These are phyloP conservation scores for Lordiphosa clarofinis DNA, from an alignment of 1,140 invertebrate genomes.

Conservation along the genomic window DNA sequence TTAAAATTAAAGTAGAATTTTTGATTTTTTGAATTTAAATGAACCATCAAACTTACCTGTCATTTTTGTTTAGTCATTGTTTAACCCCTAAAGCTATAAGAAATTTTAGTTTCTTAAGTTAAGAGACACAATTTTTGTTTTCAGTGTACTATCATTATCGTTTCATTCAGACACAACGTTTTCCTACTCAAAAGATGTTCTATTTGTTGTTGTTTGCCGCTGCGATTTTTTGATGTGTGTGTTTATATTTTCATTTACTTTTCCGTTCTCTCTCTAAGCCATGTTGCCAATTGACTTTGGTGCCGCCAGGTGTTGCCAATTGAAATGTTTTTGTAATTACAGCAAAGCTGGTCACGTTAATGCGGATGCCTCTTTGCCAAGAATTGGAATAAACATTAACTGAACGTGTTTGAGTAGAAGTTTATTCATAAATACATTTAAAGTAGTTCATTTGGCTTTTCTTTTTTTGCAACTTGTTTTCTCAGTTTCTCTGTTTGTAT, in stretches of 20 bases:
- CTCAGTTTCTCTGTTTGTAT: conserved; percentile 19
- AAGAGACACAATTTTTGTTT: too few relatives aligned
- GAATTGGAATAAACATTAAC: too few relatives aligned
- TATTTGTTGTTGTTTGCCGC: conserved; percentile 48
- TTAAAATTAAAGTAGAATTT: too few relatives aligned
- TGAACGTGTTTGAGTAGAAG: neutral
- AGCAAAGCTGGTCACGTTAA: neutral
- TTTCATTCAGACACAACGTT: conserved; percentile 6
- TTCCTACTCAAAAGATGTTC: conserved; percentile 54
- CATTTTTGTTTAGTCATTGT: too few relatives aligned
- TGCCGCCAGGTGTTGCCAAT: conserved; percentile 68
- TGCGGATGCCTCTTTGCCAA: neutral
- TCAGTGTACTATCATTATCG: conserved; percentile 25
- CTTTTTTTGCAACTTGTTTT: conserved; percentile 3
- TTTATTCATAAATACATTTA: neutral
- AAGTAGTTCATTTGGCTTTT: conserved; percentile 6
- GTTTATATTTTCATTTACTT: conserved; percentile 51
- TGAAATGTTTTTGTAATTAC: conserved; percentile 67
- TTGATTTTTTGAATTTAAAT: too few relatives aligned
- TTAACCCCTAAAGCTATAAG: too few relatives aligned
- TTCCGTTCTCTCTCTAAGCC: conserved; percentile 10
- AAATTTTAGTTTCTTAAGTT: too few relatives aligned
- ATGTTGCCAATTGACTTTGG: conserved; percentile 50
- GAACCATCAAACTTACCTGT: too few relatives aligned
- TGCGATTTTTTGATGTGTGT: conserved; percentile 59